phyloP scores from a whole-genome alignment of 2,888 invertebrate genomes.

The Ceraclea dissimilis region DNA sequence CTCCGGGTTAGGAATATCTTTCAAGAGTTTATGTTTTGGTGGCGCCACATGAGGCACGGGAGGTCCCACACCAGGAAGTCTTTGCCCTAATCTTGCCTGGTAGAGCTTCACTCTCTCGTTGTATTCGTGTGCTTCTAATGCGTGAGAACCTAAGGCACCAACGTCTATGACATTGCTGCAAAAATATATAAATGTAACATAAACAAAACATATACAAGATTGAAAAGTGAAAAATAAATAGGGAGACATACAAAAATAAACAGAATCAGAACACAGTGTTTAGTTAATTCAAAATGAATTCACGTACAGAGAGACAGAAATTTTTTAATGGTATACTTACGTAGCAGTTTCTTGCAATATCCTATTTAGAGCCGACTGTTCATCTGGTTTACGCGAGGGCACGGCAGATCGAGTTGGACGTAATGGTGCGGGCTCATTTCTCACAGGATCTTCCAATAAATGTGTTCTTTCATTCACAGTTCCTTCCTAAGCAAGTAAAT shows the following conservation, averaged over 20 bases:
- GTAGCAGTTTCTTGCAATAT: slow-evolving; percentile 86
- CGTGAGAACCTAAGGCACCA: slow-evolving; percentile 82
- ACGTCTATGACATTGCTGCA: slow-evolving; percentile 88
- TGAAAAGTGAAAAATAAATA: not conserved
- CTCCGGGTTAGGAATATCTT: slow-evolving; percentile 70
- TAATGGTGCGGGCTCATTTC: slow-evolving; percentile 64
- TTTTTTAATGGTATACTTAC: no score
- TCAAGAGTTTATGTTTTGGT: slow-evolving; percentile 48
- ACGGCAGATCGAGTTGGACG: slow-evolving; percentile 49
- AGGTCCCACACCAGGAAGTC: slow-evolving; percentile 14
- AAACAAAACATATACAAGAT: slow-evolving; percentile 15
- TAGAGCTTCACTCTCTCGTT: slow-evolving; percentile 73
- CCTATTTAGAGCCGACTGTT: slow-evolving; percentile 82
- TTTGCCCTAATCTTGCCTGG: slow-evolving; percentile 39
- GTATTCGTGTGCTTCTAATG: slow-evolving; percentile 83
- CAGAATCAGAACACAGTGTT: no score
- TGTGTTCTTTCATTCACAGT: slow-evolving; percentile 68
- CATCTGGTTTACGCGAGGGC: slow-evolving; percentile 78
- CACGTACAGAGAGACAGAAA: no score
- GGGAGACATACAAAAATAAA: not conserved
- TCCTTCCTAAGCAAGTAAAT: slow-evolving; percentile 37
- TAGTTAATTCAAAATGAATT: no score
- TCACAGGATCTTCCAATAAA: slow-evolving; percentile 67
- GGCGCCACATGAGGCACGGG: slow-evolving; percentile 31
- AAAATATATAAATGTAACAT: no score